Conservation (phyloP, 2,888 invertebrate genomes). For the Coelinius sp. region DNA sequence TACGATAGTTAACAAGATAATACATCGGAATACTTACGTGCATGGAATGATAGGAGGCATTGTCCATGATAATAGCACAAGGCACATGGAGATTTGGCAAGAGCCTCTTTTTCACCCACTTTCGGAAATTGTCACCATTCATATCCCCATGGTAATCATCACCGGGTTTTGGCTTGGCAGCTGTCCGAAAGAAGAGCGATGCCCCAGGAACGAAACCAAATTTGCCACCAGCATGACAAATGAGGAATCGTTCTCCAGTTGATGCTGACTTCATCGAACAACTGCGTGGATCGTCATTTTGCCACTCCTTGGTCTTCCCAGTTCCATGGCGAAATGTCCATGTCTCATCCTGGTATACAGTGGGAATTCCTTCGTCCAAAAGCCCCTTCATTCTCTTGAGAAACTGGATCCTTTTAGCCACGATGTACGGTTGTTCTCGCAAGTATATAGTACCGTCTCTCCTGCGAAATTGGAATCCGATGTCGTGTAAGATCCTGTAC, state of each 20-base stretch:
- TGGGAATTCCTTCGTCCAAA: neutral
- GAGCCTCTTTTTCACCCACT: neutral
- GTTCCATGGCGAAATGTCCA: neutral
- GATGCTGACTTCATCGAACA: neutral
- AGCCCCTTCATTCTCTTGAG: neutral
- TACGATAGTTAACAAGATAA: slow-evolving; percentile 19
- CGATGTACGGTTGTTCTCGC: neutral
- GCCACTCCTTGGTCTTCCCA: neutral
- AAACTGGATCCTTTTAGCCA: neutral
- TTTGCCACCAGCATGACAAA: neutral
- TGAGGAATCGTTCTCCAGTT: neutral
- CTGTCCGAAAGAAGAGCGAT: neutral
- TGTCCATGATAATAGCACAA: slow-evolving; percentile 4
- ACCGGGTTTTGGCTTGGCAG: neutral
- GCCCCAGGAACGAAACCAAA: neutral
- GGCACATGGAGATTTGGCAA: neutral
- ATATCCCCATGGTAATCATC: slow-evolving; percentile 1
- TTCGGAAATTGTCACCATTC: neutral
- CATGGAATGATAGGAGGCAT: slow-evolving; percentile 3
- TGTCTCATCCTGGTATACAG: neutral
- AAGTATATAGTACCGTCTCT: neutral
- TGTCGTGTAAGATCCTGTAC: too few species aligned
- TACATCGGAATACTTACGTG: slow-evolving; percentile 16
- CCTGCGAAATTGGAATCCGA: too few species aligned
- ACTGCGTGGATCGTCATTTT: neutral